Conservation (phyloP, 1,140 invertebrate species). For the Venustaconcha ellipsiformis region DNA sequence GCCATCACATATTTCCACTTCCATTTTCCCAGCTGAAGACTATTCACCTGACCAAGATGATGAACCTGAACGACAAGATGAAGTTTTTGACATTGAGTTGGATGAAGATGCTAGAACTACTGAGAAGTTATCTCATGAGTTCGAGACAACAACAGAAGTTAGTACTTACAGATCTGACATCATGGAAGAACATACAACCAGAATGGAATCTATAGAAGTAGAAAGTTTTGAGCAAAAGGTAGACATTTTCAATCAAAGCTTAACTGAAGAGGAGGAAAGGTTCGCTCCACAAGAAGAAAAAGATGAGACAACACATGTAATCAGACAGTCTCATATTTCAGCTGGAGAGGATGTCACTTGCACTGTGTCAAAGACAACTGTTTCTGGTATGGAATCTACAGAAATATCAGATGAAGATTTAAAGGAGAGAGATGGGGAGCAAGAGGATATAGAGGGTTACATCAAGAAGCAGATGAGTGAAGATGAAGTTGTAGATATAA, state of each 20-base stretch:
- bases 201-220: background rate
- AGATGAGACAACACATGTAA: background rate
- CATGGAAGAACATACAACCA: no score
- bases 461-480: slow-evolving; percentile 6
- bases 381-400: background rate
- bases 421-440: background rate
- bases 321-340: background rate
- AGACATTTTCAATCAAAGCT: background rate
- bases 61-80: slow-evolving; percentile 26
- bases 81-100: slow-evolving; percentile 45
- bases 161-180: no score
- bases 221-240: background rate
- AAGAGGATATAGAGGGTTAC: background rate
- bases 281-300: background rate
- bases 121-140: background rate
- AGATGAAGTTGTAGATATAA: slow-evolving; percentile 1
- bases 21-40: slow-evolving; percentile 5
- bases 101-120: slow-evolving; percentile 22
- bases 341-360: background rate
- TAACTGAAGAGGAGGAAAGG: background rate
- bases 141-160: no score
- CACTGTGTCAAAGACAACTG: background rate
- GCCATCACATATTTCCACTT: slow-evolving; percentile 27
- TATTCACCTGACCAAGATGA: slow-evolving; percentile 7
- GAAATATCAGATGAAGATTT: background rate